These are phyloP conservation scores for Calliphora vomitoria DNA, from an alignment of 2,888 invertebrate species.

Conservation along the genomic window DNA sequence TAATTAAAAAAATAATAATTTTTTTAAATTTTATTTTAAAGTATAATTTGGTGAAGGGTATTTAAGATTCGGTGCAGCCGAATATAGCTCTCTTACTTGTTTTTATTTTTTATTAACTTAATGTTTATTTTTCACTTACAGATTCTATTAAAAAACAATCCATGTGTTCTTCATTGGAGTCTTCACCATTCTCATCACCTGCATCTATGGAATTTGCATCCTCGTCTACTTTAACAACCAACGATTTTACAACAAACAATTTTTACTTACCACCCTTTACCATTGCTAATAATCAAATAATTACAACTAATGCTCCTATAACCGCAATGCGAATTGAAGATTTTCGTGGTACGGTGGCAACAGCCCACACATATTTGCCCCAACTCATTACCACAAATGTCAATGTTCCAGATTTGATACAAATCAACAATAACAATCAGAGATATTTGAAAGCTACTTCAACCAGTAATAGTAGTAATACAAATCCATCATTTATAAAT, in stretches of 20 bases:
- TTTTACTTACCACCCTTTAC: constrained; percentile 65
- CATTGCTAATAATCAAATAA: constrained; percentile 58
- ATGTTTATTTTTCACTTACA: constrained; percentile 69
- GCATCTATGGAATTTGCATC: constrained; percentile 81
- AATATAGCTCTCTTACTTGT: too few relatives aligned
- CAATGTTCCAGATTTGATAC: constrained; percentile 64
- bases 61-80: too few relatives aligned
- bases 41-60: too few relatives aligned
- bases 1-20: too few relatives aligned
- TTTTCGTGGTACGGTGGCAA: constrained; percentile 41
- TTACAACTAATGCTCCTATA: constrained; percentile 55
- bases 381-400: constrained; percentile 65
- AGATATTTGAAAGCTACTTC: constrained; percentile 69
- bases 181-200: constrained; percentile 83
- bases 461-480: constrained; percentile 43
- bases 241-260: constrained; percentile 61
- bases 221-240: constrained; percentile 54
- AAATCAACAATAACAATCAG: constrained; percentile 76
- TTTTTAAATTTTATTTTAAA: too few relatives aligned
- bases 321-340: constrained; percentile 63
- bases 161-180: constrained; percentile 82
- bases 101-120: background rate
- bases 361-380: constrained; percentile 57
- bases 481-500: constrained; percentile 73
- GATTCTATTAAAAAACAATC: constrained; percentile 78